These are phyloP conservation scores for Telenomus remus DNA, from an alignment of 1,140 invertebrate species.

Conservation along the genomic window DNA sequence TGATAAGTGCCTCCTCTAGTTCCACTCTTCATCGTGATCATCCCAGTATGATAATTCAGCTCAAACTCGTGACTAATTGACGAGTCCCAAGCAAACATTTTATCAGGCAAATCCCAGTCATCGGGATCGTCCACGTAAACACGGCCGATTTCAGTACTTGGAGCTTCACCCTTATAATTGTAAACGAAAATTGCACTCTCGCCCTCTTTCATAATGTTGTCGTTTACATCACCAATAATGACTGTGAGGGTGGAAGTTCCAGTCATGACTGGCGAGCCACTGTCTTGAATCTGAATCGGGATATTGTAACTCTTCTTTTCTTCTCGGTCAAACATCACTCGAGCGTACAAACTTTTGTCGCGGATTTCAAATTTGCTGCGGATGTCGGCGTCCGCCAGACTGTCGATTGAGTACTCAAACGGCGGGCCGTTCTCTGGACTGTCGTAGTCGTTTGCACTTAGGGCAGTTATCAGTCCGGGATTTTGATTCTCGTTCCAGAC, in stretches of 20 bases:
- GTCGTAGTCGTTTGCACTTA: constrained; percentile 88
- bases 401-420: constrained; percentile 84
- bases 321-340: constrained; percentile 90
- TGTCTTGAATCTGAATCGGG: constrained; percentile 91
- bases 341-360: constrained; percentile 78
- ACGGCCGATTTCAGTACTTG: constrained; percentile 87
- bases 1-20: constrained; percentile 82
- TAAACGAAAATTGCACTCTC: constrained; percentile 93
- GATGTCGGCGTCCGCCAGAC: constrained; percentile 81
- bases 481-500: constrained; percentile 88
- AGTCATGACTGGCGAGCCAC: constrained; percentile 82
- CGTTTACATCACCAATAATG: constrained; percentile 93
- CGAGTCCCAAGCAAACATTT: constrained; percentile 83
- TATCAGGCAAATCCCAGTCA: constrained; percentile 95
- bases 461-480: constrained; percentile 80
- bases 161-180: constrained; percentile 87
- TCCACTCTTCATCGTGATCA: constrained; percentile 87
- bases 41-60: constrained; percentile 83
- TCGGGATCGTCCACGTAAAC: constrained; percentile 94
- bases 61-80: constrained; percentile 80
- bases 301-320: constrained; percentile 89
- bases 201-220: constrained; percentile 89
- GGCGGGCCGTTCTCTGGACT: constrained; percentile 87
- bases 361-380: constrained; percentile 82
- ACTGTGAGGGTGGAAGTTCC: constrained; percentile 87